phyloP scores from a whole-genome alignment of 37 sponge, comb jelly and placozoan species.

The Agelas oroides region DNA sequence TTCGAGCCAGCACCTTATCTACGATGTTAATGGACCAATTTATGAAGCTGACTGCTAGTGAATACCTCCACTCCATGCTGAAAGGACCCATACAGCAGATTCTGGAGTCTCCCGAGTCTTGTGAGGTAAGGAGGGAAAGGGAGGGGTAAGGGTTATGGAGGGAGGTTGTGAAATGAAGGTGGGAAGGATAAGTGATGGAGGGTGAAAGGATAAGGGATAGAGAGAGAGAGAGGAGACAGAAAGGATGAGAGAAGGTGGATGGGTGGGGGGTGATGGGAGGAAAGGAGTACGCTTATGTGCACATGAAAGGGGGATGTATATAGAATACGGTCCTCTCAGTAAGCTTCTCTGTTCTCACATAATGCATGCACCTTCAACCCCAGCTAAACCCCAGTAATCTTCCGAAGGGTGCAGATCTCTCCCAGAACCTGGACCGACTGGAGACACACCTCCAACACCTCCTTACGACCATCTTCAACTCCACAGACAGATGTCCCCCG shows the following conservation, averaged over 20 bases:
- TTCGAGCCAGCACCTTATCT: constrained; percentile 81
- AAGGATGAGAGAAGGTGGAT: not conserved
- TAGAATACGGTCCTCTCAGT: no score
- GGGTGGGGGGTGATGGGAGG: no score
- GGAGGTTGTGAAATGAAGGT: no score
- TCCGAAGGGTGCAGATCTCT: constrained; percentile 32
- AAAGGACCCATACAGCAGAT: constrained; percentile 49
- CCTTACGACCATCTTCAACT: constrained; percentile 51
- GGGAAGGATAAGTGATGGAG: no score
- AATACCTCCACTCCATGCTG: constrained; percentile 69
- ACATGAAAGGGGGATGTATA: no score
- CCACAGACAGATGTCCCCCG: constrained; percentile 69
- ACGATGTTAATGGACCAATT: constrained; percentile 94
- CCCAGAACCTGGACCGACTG: constrained; percentile 47
- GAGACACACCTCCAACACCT: constrained; percentile 40
- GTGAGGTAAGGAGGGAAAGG: constrained; percentile 79
- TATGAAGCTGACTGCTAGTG: constrained; percentile 76
- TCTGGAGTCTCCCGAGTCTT: constrained; percentile 49
- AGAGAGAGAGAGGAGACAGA: not conserved
- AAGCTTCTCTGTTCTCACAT: no score
- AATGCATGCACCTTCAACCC: not conserved
- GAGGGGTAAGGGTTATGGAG: not conserved
- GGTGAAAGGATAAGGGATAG: not conserved
- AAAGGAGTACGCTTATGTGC: no score
- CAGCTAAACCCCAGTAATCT: constrained; percentile 59